Percentiles rank a stretch among this genome's conserved stretches.
Conservation (phyloP, 2,888 invertebrate species). For the Orthonychiurus folsomi region DNA sequence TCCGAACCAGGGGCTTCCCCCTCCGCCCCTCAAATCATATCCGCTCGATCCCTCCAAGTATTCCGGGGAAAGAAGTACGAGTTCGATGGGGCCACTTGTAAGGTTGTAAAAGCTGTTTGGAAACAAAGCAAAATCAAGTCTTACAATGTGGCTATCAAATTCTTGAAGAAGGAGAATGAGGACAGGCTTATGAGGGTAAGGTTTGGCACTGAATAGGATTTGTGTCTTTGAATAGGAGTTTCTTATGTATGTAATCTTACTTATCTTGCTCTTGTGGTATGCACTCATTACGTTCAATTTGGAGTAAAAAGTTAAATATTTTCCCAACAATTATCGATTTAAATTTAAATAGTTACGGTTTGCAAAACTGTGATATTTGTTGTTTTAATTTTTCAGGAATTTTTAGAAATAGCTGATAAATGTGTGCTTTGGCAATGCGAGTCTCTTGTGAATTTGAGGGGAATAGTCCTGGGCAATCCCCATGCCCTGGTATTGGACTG, state of each 20-base stretch:
- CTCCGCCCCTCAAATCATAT: slow-evolving; percentile 56
- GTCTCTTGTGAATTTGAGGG: slow-evolving; percentile 66
- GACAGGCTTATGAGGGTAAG: slow-evolving; percentile 56
- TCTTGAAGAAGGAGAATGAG: slow-evolving; percentile 57
- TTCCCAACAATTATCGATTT: not conserved
- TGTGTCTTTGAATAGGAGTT: no score
- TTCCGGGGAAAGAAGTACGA: slow-evolving; percentile 53
- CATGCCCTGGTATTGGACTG: slow-evolving; percentile 75
- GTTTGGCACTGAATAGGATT: no score
- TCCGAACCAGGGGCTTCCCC: slow-evolving; percentile 48
- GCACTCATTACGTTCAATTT: no score
- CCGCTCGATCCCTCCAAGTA: slow-evolving; percentile 59
- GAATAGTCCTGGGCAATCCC: slow-evolving; percentile 59
- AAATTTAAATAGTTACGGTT: not conserved
- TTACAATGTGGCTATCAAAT: slow-evolving; percentile 69
- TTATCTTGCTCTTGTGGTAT: no score
- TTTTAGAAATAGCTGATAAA: slow-evolving; percentile 63
- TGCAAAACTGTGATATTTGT: not conserved
- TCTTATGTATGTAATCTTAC: no score
- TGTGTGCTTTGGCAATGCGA: slow-evolving; percentile 71
- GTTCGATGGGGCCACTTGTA: slow-evolving; percentile 49
- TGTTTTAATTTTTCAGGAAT: slow-evolving; percentile 45
- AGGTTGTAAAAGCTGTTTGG: slow-evolving; percentile 68
- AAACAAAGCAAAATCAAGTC: slow-evolving; percentile 64
- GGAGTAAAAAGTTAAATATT: not conserved